Evolutionary conservation across 1,140 invertebrate genomes (phyloP), one percentile per base, ranked within the genome.

Genomic region (Tribolium madens): DNA sequence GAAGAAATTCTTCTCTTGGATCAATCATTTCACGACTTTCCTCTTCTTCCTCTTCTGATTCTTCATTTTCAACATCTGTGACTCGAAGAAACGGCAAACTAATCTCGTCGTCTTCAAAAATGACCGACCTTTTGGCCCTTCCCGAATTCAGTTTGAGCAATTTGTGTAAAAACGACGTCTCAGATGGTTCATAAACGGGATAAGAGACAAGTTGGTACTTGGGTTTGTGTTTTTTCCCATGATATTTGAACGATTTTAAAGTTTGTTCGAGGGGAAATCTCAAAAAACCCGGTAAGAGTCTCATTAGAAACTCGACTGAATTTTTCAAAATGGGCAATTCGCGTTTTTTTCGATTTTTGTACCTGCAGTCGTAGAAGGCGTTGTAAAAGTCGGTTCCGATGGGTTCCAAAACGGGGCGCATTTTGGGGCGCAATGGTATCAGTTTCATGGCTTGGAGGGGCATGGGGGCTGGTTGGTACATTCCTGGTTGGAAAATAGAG

Each of bases 11-110:
- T 13, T 73, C 70, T 21, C 13, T 21, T 9, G 47, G 47, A 26
- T 18, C 15, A 47, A 31, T 31, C 36, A 47, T 36, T 33, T 48
- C 48, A n/a, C 26, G 31, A 31, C 10, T 33, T 64, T 48, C 36
- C 21, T 26, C 33, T n/a, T 68, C 50, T 50, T 73, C 71, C n/a
- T 52, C 47, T 31, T 31, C 26, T 12, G 0, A 9, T 0, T 48
- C 26, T 17, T 31, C 47, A n/a, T 73, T 33, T 18, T 73, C 71
- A 1, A 53, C 47, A 36, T 73, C 50, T 2, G 47, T 73, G 1
- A 73, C 48, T 13, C 36, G 21, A 3, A 73, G 21, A 57, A 53
- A 73, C 0, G 71, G 71, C 31, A 73, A 73, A 13, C 52, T 31
- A 3, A 73, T 52, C 33, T 57, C 71, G 12, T 50, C 26, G n/a